phyloP scores from a whole-genome alignment of 92 coral and sea anemone species.

The Desmophyllum pertusum region DNA sequence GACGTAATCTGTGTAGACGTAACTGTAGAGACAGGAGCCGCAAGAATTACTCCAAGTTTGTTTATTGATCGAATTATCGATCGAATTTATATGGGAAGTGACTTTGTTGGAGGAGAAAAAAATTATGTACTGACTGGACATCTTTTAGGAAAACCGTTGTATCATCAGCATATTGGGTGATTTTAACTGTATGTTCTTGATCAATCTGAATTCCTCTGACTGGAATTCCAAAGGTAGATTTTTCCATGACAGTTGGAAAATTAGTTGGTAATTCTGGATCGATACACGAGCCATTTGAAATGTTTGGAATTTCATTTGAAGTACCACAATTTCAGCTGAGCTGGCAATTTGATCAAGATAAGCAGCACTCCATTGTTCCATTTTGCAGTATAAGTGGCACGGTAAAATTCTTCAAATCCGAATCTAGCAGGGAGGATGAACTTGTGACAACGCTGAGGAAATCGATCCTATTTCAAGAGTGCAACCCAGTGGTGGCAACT shows the following conservation, averaged over 20 bases:
- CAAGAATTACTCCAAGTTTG: no score
- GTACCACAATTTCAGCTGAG: conserved; percentile 9
- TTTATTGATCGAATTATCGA: no score
- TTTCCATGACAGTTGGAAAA: conserved; percentile 6
- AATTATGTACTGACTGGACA: no score
- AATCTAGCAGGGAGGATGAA: not conserved
- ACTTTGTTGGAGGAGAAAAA: no score
- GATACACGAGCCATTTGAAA: conserved; percentile 20
- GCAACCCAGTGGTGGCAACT: conserved; percentile 18
- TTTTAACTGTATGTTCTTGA: not conserved
- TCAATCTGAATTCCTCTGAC: no score
- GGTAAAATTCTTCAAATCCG: conserved; percentile 4
- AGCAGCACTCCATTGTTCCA: not conserved
- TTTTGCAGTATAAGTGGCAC: conserved; percentile 1
- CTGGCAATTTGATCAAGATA: conserved; percentile 12
- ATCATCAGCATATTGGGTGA: not conserved
- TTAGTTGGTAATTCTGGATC: not conserved
- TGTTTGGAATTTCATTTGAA: conserved; percentile 25
- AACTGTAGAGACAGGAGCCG: no score
- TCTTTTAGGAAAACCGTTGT: no score
- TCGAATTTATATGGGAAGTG: no score
- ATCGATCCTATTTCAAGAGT: conserved; percentile 5
- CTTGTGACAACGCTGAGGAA: conserved; percentile 5
- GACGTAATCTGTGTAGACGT: no score
- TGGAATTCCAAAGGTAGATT: conserved; percentile 6